Evolutionary conservation across 2,797 vertebrate species (phyloP), one percentile per base, ranked within the genome.

Genomic region (Halcyon smyrnensis): DNA sequence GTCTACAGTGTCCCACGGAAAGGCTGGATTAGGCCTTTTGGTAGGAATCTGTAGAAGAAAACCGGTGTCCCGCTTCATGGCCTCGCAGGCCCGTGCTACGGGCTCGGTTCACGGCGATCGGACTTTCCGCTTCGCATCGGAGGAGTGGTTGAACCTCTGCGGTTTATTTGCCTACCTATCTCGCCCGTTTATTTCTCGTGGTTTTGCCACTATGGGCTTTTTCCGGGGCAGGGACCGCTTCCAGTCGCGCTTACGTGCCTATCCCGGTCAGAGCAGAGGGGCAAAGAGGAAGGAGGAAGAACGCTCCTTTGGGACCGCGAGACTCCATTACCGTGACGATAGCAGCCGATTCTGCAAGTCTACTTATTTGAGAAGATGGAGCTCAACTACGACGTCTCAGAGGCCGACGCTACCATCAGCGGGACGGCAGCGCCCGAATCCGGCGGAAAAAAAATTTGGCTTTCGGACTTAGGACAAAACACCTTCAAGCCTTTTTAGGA

Each of bases 221-320:
- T 84, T n/a, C 56, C 43, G 41, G 57, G 25, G 18, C n/a, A 69
- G 30, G 13, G 19, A 74, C 21, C 25, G 9, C 39, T 32, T 46
- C 71, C 6, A 15, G 14, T 2, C 57, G 18, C 0, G 4, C 2
- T 23, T 43, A 37, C 6, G 6, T 23, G 32, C n/a, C 46, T 41
- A 11, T 20, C 34, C 13, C 73, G 27, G 30, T 36, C 19, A 36
- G 30, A 16, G 12, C 18, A 27, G 27, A 60, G 37, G 9, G 12
- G 11, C 17, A 50, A 71, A 43, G 59, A 64, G 11, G 8, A 75
- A 75, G 21, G 32, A 32, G 32, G 18, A 69, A 54, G 12, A 60
- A 24, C 25, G 2, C 15, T 23, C 36, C 36, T 37, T 34, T 32
- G 17, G 15, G 19, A 73, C 19, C 5, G 27, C 60, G 7, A 11